phyloP scores from a whole-genome alignment of 1,140 invertebrate species.

The Myzus persicae region DNA sequence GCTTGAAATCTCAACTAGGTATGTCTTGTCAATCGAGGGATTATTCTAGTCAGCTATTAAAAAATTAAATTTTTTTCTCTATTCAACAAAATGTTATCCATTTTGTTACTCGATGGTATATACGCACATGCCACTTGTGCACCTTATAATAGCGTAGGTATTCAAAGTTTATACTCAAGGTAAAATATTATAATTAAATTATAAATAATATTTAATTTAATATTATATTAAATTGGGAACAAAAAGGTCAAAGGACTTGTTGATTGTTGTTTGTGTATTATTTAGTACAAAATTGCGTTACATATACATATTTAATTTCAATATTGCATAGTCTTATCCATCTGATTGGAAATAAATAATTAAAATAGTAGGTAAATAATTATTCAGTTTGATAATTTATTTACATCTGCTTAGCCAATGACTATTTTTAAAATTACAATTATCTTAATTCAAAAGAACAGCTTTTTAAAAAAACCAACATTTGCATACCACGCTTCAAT shows the following conservation, averaged over 20 bases:
- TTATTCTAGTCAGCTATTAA: too few species aligned
- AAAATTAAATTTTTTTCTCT: too few species aligned
- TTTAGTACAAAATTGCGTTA: neutral
- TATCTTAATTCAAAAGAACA: neutral
- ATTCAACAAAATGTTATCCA: too few species aligned
- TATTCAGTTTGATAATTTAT: neutral
- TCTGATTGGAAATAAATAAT: neutral
- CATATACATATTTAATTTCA: neutral
- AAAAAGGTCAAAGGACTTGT: neutral
- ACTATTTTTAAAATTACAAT: neutral
- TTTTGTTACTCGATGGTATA: too few species aligned
- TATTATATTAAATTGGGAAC: neutral
- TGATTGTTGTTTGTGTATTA: neutral
- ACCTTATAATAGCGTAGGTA: too few species aligned
- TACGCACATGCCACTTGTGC: too few species aligned
- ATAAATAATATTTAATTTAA: too few species aligned
- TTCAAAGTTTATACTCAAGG: too few species aligned
- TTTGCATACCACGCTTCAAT: rapidly evolving
- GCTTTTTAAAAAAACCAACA: neutral
- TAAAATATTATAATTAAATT: too few species aligned
- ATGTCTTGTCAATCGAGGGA: too few species aligned
- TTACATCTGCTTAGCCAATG: neutral
- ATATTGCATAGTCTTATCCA: neutral
- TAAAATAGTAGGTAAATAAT: neutral
- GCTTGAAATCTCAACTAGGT: too few species aligned